A percentile compares a stretch with the other conserved stretches of the same genome.
Evolutionary conservation across 2,797 vertebrate species (phyloP).

Genomic region (Sebastes kiyomatsui): DNA sequence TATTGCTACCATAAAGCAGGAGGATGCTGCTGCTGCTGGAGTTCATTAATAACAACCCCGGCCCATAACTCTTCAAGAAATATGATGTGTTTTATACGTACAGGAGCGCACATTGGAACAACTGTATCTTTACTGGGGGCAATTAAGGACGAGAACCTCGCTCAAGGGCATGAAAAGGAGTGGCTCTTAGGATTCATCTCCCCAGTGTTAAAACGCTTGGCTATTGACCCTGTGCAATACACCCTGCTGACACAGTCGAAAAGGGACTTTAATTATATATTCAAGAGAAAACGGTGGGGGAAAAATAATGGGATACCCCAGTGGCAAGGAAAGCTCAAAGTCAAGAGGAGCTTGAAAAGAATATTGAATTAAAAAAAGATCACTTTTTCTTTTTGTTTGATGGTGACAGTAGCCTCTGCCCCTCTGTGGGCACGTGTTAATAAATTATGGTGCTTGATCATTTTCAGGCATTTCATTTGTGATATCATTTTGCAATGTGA

Average conservation of each 20-base stretch:
- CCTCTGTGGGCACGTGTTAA: slow-evolving; percentile 20
- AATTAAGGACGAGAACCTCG: slow-evolving; percentile 77
- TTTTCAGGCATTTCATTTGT: slow-evolving; percentile 12
- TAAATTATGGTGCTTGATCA: slow-evolving; percentile 45
- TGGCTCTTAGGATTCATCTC: slow-evolving; percentile 67
- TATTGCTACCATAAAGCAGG: slow-evolving; percentile 61
- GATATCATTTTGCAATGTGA: background rate
- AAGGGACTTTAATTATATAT: slow-evolving; percentile 76
- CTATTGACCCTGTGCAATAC: slow-evolving; percentile 60
- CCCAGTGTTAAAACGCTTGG: slow-evolving; percentile 69
- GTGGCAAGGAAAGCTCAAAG: slow-evolving; percentile 75
- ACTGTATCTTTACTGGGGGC: slow-evolving; percentile 68
- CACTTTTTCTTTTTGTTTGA: slow-evolving; percentile 1
- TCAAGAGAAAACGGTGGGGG: slow-evolving; percentile 51
- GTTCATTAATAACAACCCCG: slow-evolving; percentile 63
- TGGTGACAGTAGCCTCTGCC: background rate
- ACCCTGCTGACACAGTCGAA: slow-evolving; percentile 68
- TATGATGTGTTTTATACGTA: slow-evolving; percentile 57
- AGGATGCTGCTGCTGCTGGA: slow-evolving; percentile 51
- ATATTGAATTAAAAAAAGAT: slow-evolving; percentile 41
- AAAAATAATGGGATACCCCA: slow-evolving; percentile 62
- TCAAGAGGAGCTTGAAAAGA: slow-evolving; percentile 63
- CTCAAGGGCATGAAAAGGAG: slow-evolving; percentile 73
- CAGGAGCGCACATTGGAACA: slow-evolving; percentile 50
- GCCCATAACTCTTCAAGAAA: slow-evolving; percentile 57